Conservation (phyloP, 2,888 invertebrate genomes). For the Temnothorax rugatulus region DNA sequence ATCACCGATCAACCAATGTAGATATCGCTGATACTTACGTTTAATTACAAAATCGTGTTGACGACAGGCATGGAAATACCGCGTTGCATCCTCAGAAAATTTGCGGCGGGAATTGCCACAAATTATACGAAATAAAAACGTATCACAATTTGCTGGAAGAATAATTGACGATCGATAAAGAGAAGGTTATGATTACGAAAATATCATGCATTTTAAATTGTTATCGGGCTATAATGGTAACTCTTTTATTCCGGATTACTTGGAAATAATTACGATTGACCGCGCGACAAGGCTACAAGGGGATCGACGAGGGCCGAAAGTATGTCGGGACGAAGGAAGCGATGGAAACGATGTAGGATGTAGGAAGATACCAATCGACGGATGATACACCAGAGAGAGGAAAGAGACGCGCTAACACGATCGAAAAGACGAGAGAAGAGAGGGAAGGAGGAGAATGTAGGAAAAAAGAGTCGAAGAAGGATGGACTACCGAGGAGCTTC, state of each 20-base stretch:
- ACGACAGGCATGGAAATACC: background rate
- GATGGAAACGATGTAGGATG: constrained; percentile 63
- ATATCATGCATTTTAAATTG: background rate
- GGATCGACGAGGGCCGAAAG: constrained; percentile 36
- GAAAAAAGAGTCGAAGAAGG: constrained; percentile 79
- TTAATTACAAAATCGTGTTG: constrained; percentile 28
- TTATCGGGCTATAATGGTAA: constrained; percentile 2
- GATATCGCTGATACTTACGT: constrained; percentile 3
- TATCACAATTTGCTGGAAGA: background rate
- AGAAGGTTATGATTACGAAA: background rate
- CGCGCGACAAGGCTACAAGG: constrained; percentile 25
- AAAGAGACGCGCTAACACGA: constrained; percentile 63
- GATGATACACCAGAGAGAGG: constrained; percentile 50
- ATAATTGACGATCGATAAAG: background rate
- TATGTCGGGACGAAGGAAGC: constrained; percentile 51
- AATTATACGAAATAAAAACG: background rate
- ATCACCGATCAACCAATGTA: background rate
- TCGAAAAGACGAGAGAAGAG: constrained; percentile 62
- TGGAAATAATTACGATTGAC: constrained; percentile 71
- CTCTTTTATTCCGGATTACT: constrained; percentile 72
- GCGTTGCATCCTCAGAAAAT: background rate
- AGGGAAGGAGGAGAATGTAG: constrained; percentile 61
- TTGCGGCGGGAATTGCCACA: background rate
- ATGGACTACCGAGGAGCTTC: constrained; percentile 82
- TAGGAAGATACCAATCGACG: constrained; percentile 63